These are phyloP conservation scores for Torymus aiolomorphi DNA, from an alignment of 2,888 invertebrate species.

Conservation along the genomic window DNA sequence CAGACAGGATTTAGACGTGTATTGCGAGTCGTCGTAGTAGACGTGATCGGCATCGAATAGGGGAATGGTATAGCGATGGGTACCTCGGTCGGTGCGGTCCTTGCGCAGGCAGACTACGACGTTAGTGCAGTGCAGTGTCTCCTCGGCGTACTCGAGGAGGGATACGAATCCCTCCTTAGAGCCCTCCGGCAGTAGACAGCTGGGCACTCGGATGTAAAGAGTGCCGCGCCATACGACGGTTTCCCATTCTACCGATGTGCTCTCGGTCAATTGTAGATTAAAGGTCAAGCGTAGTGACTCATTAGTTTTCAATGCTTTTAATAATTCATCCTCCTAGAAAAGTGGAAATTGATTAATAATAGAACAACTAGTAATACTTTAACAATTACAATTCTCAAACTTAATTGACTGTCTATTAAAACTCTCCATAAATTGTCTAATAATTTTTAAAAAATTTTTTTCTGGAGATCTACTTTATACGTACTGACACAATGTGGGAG, in stretches of 20 bases:
- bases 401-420: too few species aligned
- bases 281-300: conserved; percentile 85
- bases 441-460: conserved; percentile 1
- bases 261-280: conserved; percentile 87
- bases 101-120: conserved; percentile 89
- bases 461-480: conserved; percentile 48
- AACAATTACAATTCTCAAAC: too few species aligned
- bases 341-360: background rate
- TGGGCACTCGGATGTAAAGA: conserved; percentile 93
- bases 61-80: conserved; percentile 35
- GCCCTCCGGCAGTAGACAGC: conserved; percentile 90
- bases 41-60: conserved; percentile 59
- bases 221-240: conserved; percentile 86
- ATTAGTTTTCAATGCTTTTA: conserved; percentile 82
- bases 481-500: conserved; percentile 76
- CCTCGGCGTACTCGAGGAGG: conserved; percentile 96
- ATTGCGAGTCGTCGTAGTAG: conserved; percentile 49
- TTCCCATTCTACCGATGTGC: conserved; percentile 89
- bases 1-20: conserved; percentile 59
- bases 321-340: conserved; percentile 76
- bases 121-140: conserved; percentile 88
- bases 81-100: conserved; percentile 87
- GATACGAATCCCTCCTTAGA: conserved; percentile 97
- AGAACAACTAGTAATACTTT: too few species aligned
- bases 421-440: too few species aligned